phyloP scores from a whole-genome alignment of 2,113 vertebrate species.

The Erythrolamprus reginae region DNA sequence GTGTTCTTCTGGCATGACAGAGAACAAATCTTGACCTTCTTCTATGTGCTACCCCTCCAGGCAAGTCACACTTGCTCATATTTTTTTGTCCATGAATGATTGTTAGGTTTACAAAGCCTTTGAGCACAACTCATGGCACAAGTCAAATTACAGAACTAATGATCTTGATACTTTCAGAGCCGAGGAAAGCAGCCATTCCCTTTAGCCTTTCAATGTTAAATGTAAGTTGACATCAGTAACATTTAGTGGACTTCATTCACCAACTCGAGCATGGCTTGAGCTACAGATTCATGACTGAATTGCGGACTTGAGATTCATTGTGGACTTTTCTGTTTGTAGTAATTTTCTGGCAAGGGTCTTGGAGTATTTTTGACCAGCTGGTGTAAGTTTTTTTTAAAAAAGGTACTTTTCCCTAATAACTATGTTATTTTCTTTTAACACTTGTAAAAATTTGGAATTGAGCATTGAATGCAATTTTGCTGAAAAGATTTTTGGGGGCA shows the following conservation, averaged over 20 bases:
- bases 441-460: accelerated
- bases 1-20: background rate
- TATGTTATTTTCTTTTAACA: background rate
- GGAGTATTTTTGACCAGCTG: background rate
- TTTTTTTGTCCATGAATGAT: background rate
- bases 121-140: background rate
- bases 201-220: background rate
- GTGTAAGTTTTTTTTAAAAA: background rate
- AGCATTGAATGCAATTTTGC: background rate
- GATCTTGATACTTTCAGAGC: background rate
- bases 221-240: background rate
- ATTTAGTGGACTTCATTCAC: background rate
- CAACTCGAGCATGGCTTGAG: background rate
- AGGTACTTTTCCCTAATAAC: background rate
- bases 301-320: background rate
- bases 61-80: background rate
- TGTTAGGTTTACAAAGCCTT: background rate
- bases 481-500: background rate
- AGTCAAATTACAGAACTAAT: background rate
- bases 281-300: background rate
- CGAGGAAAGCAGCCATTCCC: background rate
- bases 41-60: background rate
- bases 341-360: background rate
- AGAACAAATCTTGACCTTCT: background rate
- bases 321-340: background rate